Percentiles rank a stretch among this genome's conserved stretches.
phyloP scores from a whole-genome alignment of 2,113 vertebrate genomes.

The Prochilodus magdalenae region DNA sequence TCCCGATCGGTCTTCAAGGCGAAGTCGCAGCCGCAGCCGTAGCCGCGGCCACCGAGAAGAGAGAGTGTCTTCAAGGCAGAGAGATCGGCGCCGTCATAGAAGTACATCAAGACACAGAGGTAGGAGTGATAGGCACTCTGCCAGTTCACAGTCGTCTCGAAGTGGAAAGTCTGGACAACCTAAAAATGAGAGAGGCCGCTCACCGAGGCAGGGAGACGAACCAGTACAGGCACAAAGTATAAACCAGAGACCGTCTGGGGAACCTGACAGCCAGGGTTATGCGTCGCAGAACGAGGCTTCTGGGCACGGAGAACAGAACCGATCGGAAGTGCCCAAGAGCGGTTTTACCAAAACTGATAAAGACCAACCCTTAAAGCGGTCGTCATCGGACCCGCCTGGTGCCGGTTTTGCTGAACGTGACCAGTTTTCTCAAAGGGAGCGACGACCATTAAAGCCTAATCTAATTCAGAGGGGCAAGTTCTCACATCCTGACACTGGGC shows the following conservation, averaged over 20 bases:
- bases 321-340: neutral
- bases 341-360: conserved; percentile 5
- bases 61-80: conserved; percentile 24
- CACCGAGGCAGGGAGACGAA: neutral
- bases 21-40: conserved; percentile 13
- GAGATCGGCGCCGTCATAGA: conserved; percentile 19
- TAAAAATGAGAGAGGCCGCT: conserved; percentile 8
- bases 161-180: conserved; percentile 4
- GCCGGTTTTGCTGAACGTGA: neutral
- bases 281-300: neutral
- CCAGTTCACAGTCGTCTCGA: conserved; percentile 19
- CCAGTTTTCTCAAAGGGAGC: conserved; percentile 1
- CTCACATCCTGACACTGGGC: neutral
- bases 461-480: neutral
- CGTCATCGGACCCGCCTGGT: neutral
- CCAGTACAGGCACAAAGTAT: too few relatives aligned
- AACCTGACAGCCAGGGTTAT: neutral
- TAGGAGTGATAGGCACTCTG: conserved; percentile 13
- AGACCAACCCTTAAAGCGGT: neutral
- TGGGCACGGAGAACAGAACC: neutral
- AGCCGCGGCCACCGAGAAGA: conserved; percentile 10
- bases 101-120: conserved; percentile 10
- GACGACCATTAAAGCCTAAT: too few relatives aligned
- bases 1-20: neutral
- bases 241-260: neutral